These are phyloP conservation scores for Tangara arthus DNA, from an alignment of 2,797 vertebrate species.

Conservation along the genomic window DNA sequence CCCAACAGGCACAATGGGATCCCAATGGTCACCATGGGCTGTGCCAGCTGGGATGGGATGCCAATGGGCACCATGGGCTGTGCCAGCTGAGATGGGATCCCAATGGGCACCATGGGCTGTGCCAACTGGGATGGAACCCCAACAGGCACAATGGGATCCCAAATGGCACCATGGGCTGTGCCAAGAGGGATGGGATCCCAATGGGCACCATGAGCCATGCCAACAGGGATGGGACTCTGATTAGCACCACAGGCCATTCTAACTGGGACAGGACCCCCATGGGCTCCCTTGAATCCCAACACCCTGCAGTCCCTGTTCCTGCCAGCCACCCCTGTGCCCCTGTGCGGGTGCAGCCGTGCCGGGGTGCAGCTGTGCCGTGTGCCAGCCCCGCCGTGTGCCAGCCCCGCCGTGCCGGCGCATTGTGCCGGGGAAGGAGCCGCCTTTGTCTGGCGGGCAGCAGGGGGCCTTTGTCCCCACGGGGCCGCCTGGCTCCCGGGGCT, in stretches of 20 bases:
- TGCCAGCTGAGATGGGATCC: too few relatives aligned
- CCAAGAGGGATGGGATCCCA: rapidly evolving
- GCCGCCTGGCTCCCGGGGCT: conserved; percentile 7
- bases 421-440: background rate
- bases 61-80: rapidly evolving
- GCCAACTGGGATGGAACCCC: background rate
- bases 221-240: background rate
- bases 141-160: too few relatives aligned
- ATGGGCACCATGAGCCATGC: background rate
- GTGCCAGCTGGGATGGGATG: rapidly evolving
- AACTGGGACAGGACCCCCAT: rapidly evolving
- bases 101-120: rapidly evolving
- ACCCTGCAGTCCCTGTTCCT: background rate
- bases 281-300: rapidly evolving
- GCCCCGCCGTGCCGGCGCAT: background rate
- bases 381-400: too few relatives aligned
- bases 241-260: rapidly evolving
- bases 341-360: rapidly evolving
- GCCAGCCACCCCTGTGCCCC: background rate
- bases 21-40: rapidly evolving
- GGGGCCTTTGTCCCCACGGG: conserved; percentile 45
- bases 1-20: background rate
- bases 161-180: background rate
- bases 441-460: conserved; percentile 9
- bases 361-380: background rate